These are phyloP conservation scores for Drosophila persimilis DNA, from an alignment of 1,140 invertebrate genomes.

Conservation along the genomic window DNA sequence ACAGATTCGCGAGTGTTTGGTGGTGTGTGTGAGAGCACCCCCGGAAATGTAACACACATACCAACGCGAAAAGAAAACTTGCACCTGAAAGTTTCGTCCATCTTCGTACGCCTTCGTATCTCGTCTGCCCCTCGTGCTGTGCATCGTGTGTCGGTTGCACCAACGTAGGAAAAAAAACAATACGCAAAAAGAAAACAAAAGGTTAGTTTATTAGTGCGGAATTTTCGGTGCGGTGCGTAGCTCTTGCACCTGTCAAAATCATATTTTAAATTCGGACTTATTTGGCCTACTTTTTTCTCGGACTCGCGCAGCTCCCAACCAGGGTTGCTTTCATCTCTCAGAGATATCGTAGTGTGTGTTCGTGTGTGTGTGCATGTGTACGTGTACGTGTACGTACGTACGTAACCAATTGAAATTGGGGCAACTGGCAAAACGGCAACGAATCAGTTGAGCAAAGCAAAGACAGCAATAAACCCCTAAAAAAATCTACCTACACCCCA, in stretches of 20 bases:
- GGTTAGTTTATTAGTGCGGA: slow-evolving; percentile 62
- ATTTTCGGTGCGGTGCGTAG: slow-evolving; percentile 23
- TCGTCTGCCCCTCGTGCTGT: slow-evolving; percentile 9
- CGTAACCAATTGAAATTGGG: slow-evolving; percentile 79
- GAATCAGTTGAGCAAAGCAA: slow-evolving; percentile 77
- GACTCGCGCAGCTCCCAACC: slow-evolving; percentile 21
- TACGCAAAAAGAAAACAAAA: slow-evolving; percentile 53
- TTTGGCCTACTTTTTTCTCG: slow-evolving; percentile 67
- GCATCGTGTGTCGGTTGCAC: slow-evolving; percentile 31
- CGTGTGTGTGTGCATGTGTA: slow-evolving; percentile 22
- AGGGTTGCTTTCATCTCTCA: slow-evolving; percentile 62
- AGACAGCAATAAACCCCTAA: slow-evolving; percentile 71
- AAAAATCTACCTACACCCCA: slow-evolving; percentile 28
- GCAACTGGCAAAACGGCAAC: slow-evolving; percentile 64
- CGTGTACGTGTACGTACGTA: slow-evolving; percentile 57
- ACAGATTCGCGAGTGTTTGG: slow-evolving; percentile 48
- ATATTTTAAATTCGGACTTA: slow-evolving; percentile 47
- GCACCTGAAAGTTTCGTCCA: slow-evolving; percentile 73
- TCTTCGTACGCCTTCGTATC: slow-evolving; percentile 56
- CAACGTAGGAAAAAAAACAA: slow-evolving; percentile 27
- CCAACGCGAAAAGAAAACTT: slow-evolving; percentile 66
- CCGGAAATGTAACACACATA: slow-evolving; percentile 75
- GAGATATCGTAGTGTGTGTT: slow-evolving; percentile 11
- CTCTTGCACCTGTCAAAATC: slow-evolving; percentile 66
- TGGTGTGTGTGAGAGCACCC: slow-evolving; percentile 55